phyloP scores from a whole-genome alignment of 1,140 invertebrate genomes.

The Sipha flava region DNA sequence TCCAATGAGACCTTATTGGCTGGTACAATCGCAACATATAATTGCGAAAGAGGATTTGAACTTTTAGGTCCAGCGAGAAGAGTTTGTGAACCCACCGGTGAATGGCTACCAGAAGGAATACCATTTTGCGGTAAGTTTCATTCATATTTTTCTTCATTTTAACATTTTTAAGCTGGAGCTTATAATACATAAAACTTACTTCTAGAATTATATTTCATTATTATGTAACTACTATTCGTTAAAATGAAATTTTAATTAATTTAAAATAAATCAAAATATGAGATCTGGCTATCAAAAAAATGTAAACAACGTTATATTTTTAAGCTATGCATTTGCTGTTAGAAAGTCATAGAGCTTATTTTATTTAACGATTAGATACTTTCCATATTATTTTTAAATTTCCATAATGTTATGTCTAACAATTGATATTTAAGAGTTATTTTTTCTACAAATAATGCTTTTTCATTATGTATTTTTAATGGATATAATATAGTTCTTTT shows the following conservation, averaged over 20 bases:
- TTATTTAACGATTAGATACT: background rate
- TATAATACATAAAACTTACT: no score
- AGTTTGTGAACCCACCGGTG: conserved; percentile 63
- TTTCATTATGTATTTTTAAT: conserved; percentile 2
- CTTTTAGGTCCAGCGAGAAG: conserved; percentile 73
- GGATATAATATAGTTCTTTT: background rate
- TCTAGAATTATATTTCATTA: no score
- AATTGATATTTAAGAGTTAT: background rate
- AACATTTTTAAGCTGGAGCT: background rate
- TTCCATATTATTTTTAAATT: conserved; percentile 18
- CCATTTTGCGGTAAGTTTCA: conserved; percentile 86
- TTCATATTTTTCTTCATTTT: background rate
- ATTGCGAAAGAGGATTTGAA: conserved; percentile 84
- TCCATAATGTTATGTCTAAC: background rate
- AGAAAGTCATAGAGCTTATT: conserved; percentile 14
- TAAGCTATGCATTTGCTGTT: background rate
- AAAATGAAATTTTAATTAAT: background rate
- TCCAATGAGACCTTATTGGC: conserved; percentile 55
- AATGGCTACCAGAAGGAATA: conserved; percentile 83
- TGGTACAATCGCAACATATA: conserved; percentile 72
- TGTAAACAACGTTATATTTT: background rate
- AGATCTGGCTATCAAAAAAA: background rate
- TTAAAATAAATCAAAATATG: background rate
- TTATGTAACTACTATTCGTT: background rate
- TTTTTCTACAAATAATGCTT: background rate